phyloP scores from a whole-genome alignment of 2,797 vertebrate genomes.

The Xerus rutilus region DNA sequence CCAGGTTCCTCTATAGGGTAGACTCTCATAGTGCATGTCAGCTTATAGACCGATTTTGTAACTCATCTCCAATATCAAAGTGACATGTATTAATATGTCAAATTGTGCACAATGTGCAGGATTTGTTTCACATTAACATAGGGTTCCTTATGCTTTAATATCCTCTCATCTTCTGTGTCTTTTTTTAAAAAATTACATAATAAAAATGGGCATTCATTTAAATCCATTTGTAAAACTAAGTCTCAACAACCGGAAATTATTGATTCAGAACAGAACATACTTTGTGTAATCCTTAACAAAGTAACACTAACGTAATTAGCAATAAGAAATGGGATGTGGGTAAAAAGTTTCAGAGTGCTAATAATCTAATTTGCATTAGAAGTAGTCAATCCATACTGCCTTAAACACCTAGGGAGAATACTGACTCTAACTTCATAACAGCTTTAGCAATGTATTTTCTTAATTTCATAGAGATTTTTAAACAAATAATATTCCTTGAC shows the following conservation, averaged over 20 bases:
- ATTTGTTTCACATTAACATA: conserved; percentile 27
- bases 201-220: conserved; percentile 64
- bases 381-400: conserved; percentile 50
- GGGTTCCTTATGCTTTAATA: neutral
- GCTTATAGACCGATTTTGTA: neutral
- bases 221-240: conserved; percentile 66
- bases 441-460: conserved; percentile 63
- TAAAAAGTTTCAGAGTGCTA: conserved; percentile 73
- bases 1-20: neutral
- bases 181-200: neutral
- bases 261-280: conserved; percentile 70
- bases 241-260: conserved; percentile 63
- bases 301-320: conserved; percentile 78
- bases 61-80: neutral
- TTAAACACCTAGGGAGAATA: conserved; percentile 58
- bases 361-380: conserved; percentile 78
- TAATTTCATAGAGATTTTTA: conserved; percentile 51
- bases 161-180: neutral
- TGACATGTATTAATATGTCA: neutral
- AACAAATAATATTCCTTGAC: conserved; percentile 47
- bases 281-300: conserved; percentile 75
- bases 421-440: conserved; percentile 53
- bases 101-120: neutral
- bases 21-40: neutral
- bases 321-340: conserved; percentile 67